These are phyloP conservation scores for Tarsius wallacei DNA, from an alignment of 2,797 vertebrate genomes.

Conservation along the genomic window DNA sequence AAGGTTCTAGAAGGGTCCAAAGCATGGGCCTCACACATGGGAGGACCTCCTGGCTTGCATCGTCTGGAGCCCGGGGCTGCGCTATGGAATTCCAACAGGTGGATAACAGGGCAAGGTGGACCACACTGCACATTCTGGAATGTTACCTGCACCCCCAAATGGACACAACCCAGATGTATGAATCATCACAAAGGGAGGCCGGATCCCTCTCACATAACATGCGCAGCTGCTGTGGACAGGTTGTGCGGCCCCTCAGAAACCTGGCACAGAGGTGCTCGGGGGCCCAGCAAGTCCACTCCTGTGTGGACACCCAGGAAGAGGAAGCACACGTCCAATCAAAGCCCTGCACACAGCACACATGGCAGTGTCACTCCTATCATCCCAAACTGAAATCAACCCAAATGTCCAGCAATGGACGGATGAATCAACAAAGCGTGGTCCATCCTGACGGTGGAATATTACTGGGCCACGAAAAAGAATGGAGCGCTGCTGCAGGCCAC, in stretches of 20 bases:
- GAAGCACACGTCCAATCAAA: fast-evolving
- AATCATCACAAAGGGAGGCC: neutral
- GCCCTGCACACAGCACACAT: fast-evolving
- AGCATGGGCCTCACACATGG: fast-evolving
- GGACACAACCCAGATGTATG: neutral
- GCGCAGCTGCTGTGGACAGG: fast-evolving
- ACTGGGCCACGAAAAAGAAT: neutral
- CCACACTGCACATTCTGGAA: neutral
- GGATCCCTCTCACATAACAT: too few relatives aligned
- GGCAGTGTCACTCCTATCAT: too few relatives aligned
- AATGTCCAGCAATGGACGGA: fast-evolving
- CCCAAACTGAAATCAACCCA: neutral
- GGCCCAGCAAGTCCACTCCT: neutral
- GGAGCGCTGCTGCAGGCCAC: fast-evolving
- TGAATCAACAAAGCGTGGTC: neutral
- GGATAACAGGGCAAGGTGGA: neutral
- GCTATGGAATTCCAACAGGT: neutral
- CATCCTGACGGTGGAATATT: fast-evolving
- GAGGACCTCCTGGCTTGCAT: neutral
- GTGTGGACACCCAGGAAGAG: neutral
- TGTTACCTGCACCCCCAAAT: neutral
- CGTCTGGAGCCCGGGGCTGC: neutral
- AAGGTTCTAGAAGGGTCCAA: neutral
- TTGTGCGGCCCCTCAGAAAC: neutral
- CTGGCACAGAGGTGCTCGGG: fast-evolving